These are phyloP conservation scores for Laupala kohalensis DNA, from an alignment of 1,140 invertebrate genomes.

Conservation along the genomic window DNA sequence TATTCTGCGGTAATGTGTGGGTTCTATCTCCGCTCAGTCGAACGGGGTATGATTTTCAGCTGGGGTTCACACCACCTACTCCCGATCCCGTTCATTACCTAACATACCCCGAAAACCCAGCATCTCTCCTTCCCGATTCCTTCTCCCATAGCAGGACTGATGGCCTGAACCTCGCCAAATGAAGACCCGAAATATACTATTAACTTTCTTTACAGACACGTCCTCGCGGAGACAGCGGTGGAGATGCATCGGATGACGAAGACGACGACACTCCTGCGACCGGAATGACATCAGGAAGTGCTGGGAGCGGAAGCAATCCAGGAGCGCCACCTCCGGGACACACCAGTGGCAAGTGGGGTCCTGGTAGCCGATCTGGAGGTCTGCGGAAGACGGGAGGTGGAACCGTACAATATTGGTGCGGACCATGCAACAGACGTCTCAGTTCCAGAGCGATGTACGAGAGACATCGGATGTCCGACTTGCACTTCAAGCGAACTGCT, in stretches of 20 bases:
- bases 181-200: too few species aligned
- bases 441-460: conserved; percentile 59
- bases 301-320: background rate
- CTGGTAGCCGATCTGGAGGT: conserved; percentile 33
- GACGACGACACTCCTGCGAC: background rate
- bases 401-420: conserved; percentile 59
- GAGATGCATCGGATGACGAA: background rate
- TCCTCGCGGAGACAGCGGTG: background rate
- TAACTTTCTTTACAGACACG: background rate
- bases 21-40: too few species aligned
- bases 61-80: too few species aligned
- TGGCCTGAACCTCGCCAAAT: too few species aligned
- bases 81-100: too few species aligned
- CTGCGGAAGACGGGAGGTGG: conserved; percentile 17
- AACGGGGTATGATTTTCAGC: too few species aligned
- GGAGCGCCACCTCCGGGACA: conserved; percentile 43
- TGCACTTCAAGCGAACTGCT: conserved; percentile 53
- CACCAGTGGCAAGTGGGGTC: conserved; percentile 65
- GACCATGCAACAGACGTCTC: conserved; percentile 57
- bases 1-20: too few species aligned
- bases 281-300: background rate
- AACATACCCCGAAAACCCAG: too few species aligned
- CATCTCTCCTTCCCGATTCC: too few species aligned
- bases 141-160: too few species aligned
- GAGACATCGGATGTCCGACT: conserved; percentile 54